These are phyloP conservation scores for Oreochromis aureus DNA, from an alignment of 2,113 vertebrate genomes.

Conservation along the genomic window DNA sequence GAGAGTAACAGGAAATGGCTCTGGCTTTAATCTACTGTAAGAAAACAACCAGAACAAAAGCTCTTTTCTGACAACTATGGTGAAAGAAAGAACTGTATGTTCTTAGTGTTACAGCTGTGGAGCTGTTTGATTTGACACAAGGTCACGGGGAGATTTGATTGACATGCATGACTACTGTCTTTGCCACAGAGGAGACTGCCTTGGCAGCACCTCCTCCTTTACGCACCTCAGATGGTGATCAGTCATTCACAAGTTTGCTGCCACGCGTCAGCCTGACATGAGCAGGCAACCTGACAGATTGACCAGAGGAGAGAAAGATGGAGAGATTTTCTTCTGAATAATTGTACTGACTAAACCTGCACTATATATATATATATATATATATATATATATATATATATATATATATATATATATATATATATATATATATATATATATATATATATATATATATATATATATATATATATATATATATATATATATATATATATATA, in stretches of 20 bases:
- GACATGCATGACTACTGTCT: slow-evolving; percentile 39
- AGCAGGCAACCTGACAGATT: slow-evolving; percentile 44
- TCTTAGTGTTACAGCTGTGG: not conserved
- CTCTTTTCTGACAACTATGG: not conserved
- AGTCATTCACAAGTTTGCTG: slow-evolving; percentile 51
- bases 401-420: too few species aligned
- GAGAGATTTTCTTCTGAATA: slow-evolving; percentile 33
- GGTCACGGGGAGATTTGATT: slow-evolving; percentile 51
- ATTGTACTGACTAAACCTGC: not conserved
- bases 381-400: too few species aligned
- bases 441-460: too few species aligned
- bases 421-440: too few species aligned
- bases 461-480: too few species aligned
- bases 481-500: too few species aligned
- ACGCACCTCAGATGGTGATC: slow-evolving; percentile 40
- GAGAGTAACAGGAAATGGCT: not conserved
- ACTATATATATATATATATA: too few species aligned
- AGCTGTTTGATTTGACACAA: slow-evolving; percentile 49
- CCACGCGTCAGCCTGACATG: slow-evolving; percentile 38
- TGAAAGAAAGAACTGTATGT: not conserved
- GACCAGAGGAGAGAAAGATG: slow-evolving; percentile 34
- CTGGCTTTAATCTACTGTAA: not conserved
- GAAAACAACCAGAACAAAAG: not conserved
- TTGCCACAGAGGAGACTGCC: slow-evolving; percentile 19
- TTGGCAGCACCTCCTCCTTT: slow-evolving; percentile 43